These are phyloP conservation scores for Agrotis puta DNA, from an alignment of 2,888 invertebrate species.

Conservation along the genomic window DNA sequence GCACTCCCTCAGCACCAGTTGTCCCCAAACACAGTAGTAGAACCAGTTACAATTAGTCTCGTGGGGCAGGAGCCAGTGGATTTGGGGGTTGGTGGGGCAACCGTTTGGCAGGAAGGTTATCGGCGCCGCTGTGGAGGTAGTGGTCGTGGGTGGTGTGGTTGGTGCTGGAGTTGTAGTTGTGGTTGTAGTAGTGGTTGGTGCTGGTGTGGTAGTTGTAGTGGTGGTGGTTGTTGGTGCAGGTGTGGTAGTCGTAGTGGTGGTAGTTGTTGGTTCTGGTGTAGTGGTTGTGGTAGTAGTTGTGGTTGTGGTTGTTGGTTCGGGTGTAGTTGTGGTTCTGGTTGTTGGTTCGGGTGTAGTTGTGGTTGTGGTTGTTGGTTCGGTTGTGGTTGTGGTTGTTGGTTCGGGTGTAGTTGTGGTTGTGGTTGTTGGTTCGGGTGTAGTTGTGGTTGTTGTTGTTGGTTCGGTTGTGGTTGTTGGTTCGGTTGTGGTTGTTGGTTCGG, in stretches of 20 bases:
- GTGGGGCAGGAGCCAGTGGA: constrained; percentile 82
- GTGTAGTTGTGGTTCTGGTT: constrained; percentile 24
- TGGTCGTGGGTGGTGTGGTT: constrained; percentile 32
- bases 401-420: constrained; percentile 26
- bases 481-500: constrained; percentile 36
- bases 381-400: constrained; percentile 17
- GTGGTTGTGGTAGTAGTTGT: constrained; percentile 37
- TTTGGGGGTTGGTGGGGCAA: constrained; percentile 78
- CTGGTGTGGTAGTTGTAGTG: constrained; percentile 25
- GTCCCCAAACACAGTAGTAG: constrained; percentile 84
- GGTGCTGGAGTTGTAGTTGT: constrained; percentile 26
- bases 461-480: constrained; percentile 19
- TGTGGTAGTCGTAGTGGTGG: constrained; percentile 42
- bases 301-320: constrained; percentile 6
- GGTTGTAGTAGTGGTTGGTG: constrained; percentile 42
- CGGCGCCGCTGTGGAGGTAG: constrained; percentile 22
- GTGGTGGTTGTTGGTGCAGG: constrained; percentile 29
- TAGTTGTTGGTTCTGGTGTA: constrained; percentile 15
- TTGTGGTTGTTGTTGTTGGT: constrained; percentile 42
- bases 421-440: constrained; percentile 20
- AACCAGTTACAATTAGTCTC: constrained; percentile 77
- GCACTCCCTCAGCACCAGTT: constrained; percentile 72
- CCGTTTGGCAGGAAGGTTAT: constrained; percentile 78
- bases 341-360: constrained; percentile 29
- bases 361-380: constrained; percentile 25